Evolutionary conservation across 2,888 invertebrate species (phyloP).

Genomic region (Conops quadrifasciatus): DNA sequence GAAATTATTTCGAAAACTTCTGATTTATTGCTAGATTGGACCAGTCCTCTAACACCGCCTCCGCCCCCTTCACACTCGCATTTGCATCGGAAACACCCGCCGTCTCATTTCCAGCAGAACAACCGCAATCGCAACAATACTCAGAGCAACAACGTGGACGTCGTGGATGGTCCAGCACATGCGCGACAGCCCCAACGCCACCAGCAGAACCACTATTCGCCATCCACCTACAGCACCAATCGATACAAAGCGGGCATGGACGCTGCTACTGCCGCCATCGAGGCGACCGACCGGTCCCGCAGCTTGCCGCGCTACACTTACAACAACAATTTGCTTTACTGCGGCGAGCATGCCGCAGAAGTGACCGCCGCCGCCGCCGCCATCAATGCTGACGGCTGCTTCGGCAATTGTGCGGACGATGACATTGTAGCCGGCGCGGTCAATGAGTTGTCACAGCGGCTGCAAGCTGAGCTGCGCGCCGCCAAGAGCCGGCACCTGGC

Average conservation of each 20-base stretch:
- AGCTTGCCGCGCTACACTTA: constrained; percentile 41
- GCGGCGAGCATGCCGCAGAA: constrained; percentile 43
- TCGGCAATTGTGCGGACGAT: constrained; percentile 44
- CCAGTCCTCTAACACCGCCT: constrained; percentile 63
- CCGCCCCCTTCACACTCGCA: constrained; percentile 44
- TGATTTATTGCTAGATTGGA: constrained; percentile 56
- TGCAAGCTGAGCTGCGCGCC: constrained; percentile 81
- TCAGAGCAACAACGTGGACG: constrained; percentile 46
- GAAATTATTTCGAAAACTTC: too few species aligned
- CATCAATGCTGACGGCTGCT: not conserved
- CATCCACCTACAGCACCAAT: constrained; percentile 41
- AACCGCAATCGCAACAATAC: constrained; percentile 32
- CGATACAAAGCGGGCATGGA: constrained; percentile 41
- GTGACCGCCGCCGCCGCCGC: constrained; percentile 36
- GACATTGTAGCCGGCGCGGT: constrained; percentile 60
- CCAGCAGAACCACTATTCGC: constrained; percentile 44
- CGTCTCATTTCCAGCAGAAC: constrained; percentile 36
- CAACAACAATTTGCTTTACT: constrained; percentile 45
- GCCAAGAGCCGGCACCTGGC: constrained; percentile 83
- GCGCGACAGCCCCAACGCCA: constrained; percentile 55
- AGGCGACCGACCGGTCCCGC: constrained; percentile 28
- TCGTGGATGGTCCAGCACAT: constrained; percentile 59
- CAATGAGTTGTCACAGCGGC: constrained; percentile 74
- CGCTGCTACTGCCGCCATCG: constrained; percentile 39
- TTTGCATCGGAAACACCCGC: constrained; percentile 41